Percentiles rank a stretch among this genome's conserved stretches.
These are phyloP conservation scores for Copsychus sechellarum DNA, from an alignment of 2,113 vertebrate genomes.

Conservation along the genomic window DNA sequence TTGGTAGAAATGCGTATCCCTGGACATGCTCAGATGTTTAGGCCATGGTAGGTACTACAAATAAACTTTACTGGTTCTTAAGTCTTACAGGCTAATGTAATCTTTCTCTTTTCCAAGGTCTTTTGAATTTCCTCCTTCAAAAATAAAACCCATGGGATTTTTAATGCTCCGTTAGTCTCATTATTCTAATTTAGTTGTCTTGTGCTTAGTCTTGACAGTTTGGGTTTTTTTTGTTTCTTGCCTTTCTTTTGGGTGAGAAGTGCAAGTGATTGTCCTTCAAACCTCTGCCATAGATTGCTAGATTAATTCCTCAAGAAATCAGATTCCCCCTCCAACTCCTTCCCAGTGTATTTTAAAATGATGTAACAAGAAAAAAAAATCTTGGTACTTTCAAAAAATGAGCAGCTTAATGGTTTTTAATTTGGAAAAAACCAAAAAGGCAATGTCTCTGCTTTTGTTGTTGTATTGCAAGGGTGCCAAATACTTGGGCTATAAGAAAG, in stretches of 20 bases:
- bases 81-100: background rate
- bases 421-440: background rate
- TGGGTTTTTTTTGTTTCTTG: background rate
- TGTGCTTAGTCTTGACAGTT: background rate
- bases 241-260: background rate
- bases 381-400: background rate
- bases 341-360: background rate
- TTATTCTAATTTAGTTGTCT: background rate
- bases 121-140: background rate
- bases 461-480: background rate
- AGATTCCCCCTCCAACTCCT: background rate
- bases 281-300: background rate
- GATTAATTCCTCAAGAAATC: background rate
- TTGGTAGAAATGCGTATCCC: background rate
- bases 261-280: background rate
- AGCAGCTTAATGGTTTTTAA: background rate
- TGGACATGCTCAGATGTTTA: background rate
- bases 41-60: background rate
- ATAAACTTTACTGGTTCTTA: background rate
- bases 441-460: background rate
- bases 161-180: background rate
- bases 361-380: background rate
- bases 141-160: background rate
- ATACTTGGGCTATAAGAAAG: background rate
- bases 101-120: background rate